Conservation (phyloP, 2,113 vertebrate species). For the Thunnus thynnus region DNA sequence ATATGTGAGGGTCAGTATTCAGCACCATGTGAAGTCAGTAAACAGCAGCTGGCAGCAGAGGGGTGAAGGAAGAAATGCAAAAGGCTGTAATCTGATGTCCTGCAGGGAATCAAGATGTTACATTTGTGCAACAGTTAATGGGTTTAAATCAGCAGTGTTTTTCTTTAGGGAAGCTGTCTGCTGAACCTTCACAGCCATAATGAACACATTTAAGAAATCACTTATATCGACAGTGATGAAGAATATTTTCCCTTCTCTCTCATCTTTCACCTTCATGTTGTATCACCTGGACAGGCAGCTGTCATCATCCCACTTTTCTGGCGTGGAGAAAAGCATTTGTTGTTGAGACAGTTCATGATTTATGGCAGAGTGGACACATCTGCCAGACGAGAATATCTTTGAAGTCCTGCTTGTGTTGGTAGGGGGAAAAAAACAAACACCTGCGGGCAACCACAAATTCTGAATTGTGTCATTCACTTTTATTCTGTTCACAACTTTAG, state of each 20-base stretch:
- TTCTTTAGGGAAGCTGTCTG: no score
- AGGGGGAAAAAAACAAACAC: background rate
- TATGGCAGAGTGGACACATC: slow-evolving; percentile 42
- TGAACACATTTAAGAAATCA: slow-evolving; percentile 21
- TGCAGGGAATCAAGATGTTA: no score
- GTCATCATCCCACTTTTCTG: slow-evolving; percentile 20
- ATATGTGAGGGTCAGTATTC: no score
- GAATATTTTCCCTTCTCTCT: slow-evolving; percentile 10
- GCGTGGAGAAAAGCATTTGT: slow-evolving; percentile 21
- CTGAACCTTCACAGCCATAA: background rate
- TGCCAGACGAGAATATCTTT: slow-evolving; percentile 50
- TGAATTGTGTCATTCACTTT: slow-evolving; percentile 32
- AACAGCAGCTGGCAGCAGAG: no score
- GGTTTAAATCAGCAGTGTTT: no score
- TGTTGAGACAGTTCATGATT: slow-evolving; percentile 30
- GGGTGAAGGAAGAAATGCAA: no score
- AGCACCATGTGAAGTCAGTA: no score
- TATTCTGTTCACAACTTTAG: slow-evolving; percentile 20
- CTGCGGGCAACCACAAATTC: slow-evolving; percentile 17
- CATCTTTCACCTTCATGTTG: slow-evolving; percentile 29
- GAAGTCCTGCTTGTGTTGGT: slow-evolving; percentile 18
- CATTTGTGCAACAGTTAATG: no score
- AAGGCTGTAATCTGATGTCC: no score
- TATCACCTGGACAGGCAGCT: slow-evolving; percentile 33
- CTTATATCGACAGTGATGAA: slow-evolving; percentile 11